Evolutionary conservation across 2,113 vertebrate genomes (phyloP).

Genomic region (Prochilodus magdalenae): DNA sequence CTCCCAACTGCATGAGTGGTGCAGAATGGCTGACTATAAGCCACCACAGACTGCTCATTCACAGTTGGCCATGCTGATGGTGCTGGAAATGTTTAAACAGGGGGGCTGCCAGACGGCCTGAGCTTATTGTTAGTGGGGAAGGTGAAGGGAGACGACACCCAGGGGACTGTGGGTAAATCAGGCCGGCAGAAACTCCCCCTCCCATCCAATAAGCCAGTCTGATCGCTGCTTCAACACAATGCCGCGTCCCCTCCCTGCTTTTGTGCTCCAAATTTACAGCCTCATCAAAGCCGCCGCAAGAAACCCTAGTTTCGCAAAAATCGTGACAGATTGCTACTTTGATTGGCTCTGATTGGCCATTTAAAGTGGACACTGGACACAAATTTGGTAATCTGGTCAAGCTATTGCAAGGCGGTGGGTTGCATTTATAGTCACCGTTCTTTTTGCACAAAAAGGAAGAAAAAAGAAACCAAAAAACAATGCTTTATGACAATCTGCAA

Average conservation of each 20-base stretch:
- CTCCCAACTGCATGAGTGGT: not conserved
- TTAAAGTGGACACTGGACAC: slow-evolving; percentile 50
- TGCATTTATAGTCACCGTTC: slow-evolving; percentile 9
- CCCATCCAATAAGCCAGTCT: slow-evolving; percentile 70
- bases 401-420: slow-evolving; percentile 9
- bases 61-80: slow-evolving; percentile 28
- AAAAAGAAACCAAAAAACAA: not conserved
- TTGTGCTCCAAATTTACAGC: slow-evolving; percentile 68
- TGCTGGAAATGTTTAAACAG: slow-evolving; percentile 52
- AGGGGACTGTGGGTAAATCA: slow-evolving; percentile 72
- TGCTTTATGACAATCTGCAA: not conserved
- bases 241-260: slow-evolving; percentile 49
- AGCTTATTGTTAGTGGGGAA: slow-evolving; percentile 34
- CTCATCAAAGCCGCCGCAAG: slow-evolving; percentile 71
- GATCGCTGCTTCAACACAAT: slow-evolving; percentile 69
- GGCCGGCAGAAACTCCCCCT: slow-evolving; percentile 65
- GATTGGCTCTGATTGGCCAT: slow-evolving; percentile 46
- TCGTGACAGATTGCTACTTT: slow-evolving; percentile 61
- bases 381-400: slow-evolving; percentile 15
- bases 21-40: not conserved
- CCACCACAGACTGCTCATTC: not conserved
- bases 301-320: slow-evolving; percentile 59
- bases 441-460: not conserved
- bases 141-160: slow-evolving; percentile 66
- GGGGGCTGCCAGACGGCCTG: slow-evolving; percentile 32